These are phyloP conservation scores for Pelosia muscerda DNA, from an alignment of 2,888 invertebrate genomes.

Conservation along the genomic window DNA sequence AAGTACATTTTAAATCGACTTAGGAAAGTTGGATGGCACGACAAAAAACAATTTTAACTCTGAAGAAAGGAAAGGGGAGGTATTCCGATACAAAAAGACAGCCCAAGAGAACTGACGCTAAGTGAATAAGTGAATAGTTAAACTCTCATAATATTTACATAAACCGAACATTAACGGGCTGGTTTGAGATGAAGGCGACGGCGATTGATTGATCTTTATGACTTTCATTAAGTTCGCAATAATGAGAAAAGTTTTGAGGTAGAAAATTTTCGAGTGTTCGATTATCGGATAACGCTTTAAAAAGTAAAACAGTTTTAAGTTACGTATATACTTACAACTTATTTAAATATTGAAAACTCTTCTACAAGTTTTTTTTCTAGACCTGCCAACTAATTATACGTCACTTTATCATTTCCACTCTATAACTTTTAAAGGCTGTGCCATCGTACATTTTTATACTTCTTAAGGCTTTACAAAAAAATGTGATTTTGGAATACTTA, in stretches of 20 bases:
- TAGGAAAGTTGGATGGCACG: conserved; percentile 64
- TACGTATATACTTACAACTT: not conserved
- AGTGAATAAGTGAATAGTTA: conserved; percentile 86
- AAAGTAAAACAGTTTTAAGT: not conserved
- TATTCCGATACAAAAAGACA: conserved; percentile 78
- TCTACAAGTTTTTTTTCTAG: not conserved
- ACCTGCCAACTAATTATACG: not conserved
- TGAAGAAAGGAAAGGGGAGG: conserved; percentile 64
- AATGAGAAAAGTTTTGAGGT: conserved; percentile 22
- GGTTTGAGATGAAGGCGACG: conserved; percentile 60
- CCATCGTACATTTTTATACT: no score
- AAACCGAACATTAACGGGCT: conserved; percentile 80
- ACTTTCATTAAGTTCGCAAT: conserved; percentile 19
- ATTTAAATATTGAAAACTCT: not conserved
- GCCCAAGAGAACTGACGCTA: conserved; percentile 76
- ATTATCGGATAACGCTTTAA: conserved; percentile 1
- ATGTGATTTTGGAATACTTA: no score
- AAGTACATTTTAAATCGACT: conserved; percentile 71
- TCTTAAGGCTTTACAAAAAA: no score
- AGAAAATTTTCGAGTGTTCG: conserved; percentile 5
- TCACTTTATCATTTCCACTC: not conserved
- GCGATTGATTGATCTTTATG: conserved; percentile 49
- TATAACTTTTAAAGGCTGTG: not conserved
- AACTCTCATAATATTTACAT: conserved; percentile 85
- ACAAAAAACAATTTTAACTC: conserved; percentile 65